Base-by-base conservation (phyloP, 2,113 vertebrate species). In the Syngnathus floridae region DNA sequence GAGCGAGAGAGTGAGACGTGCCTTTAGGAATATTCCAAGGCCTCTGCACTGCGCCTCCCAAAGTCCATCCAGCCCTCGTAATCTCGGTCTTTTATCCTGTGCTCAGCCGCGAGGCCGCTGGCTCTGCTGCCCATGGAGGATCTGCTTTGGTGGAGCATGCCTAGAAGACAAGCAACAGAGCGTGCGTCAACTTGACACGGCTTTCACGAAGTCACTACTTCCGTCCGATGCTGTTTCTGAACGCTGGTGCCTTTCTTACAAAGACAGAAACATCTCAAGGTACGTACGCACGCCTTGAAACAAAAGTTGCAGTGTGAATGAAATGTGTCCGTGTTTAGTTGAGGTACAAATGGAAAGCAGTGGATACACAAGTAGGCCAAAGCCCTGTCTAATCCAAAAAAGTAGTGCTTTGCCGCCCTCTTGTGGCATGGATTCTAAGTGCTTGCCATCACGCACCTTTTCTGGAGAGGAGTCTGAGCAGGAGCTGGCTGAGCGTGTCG, bases 31-130 rank as follows among this genome's bases (percentile, higher is more conserved):
- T 96, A 96, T 22, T 99, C 83, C 0, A 95, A 96, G 76, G 97
- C 96, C 80, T 98, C 96, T 10, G 93, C 93, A 6, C 93, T 98
- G 71, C 95, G 94, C 12, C 94, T 87, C 31, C 97, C 96, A 62
- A 99, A 99, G 87, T 99, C 97, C 97, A 98, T 97, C 97, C 97
- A 99, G 75, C 97, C 97, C 72, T 93, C 84, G 87, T 99, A 99
- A 85, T 99, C 96, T 80, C 95, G 92, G 91, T 98, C 95, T 54
- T 90, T 95, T 93, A 97, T 96, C 86, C 94, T 92, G 90, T 98
- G 96, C 38, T 80, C 89, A 36, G 93, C 90, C 58, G 92, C 89
- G 7, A 88, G 78, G 46, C 74, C 89, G 59, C 91, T 91, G 84
- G 93, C 88, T 84, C 91, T 92, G 87, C 86, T 93, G 79, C 84